Evolutionary conservation across 1,140 invertebrate genomes (phyloP), one percentile per base, ranked within the genome.

Genomic region (Bombus impatiens): DNA sequence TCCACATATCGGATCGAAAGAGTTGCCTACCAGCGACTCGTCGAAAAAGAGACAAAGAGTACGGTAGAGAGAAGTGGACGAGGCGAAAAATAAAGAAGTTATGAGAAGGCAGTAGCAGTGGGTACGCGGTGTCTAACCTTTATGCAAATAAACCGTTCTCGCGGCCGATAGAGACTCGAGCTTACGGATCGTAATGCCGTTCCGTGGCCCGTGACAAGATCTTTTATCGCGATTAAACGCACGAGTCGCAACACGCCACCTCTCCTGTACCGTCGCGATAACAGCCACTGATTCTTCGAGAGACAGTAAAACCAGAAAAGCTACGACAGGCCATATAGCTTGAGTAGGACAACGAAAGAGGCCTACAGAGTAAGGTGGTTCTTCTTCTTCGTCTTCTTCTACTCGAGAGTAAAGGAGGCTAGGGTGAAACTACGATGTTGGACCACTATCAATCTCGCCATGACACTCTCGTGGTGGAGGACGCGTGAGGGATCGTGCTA

Each of bases 221-320:
- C 94, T 94, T 93, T 91, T 93, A 94, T 95, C 94, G 91, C 92
- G 91, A 94, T 94, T 92, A 89, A 93, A 92, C 87, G 88, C 91
- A 87, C 89, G 89, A 90, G 86, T 90, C 89, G 92, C 91, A 89
- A 93, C 93, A 93, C 91, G 93, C 92, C 89, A 93, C 90, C 92
- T 92, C 92, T 88, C 88, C 91, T 91, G 86, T 83, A 79, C 71
- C 87, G 88, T 88, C 75, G 86, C 90, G 94, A 94, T 94, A 94
- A 94, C 91, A 86, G 89, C 82, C 86, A 80, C 75, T 82, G 81
- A 53, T 74, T 84, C 81, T 57, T 72, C 37, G 84, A 77, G 76
- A 40, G 80, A 89, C 77, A 76, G 86, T 75, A 84, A 86, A 89
- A 89, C 47, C 85, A 89, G 89, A 89, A 90, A 90, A 87, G 88